A percentile compares a stretch with the other conserved stretches of the same genome.
phyloP scores from a whole-genome alignment of 2,113 vertebrate genomes.

The Spea multiplicata region DNA sequence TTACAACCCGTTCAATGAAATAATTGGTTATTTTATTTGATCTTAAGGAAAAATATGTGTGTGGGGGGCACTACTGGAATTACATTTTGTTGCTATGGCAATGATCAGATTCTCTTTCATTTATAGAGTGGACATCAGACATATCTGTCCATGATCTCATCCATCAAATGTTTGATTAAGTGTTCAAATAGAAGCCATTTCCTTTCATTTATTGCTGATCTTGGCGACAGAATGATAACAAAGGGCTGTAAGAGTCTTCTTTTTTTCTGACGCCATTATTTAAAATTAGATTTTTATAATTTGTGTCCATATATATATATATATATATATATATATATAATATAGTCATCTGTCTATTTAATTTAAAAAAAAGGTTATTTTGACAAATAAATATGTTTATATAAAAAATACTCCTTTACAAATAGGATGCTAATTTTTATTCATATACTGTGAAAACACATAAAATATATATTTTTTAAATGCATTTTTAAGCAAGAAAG shows the following conservation, averaged over 20 bases:
- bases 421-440: too few relatives aligned
- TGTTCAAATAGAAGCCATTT: not conserved
- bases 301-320: not conserved
- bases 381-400: too few relatives aligned
- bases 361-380: too few relatives aligned
- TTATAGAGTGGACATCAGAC: conserved; percentile 49
- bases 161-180: conserved; percentile 2
- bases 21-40: conserved; percentile 54
- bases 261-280: not conserved
- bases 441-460: too few relatives aligned
- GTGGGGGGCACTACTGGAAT: conserved; percentile 26
- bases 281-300: not conserved
- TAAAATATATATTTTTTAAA: not conserved
- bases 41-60: conserved; percentile 22
- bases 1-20: conserved; percentile 17
- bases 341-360: conserved; percentile 12
- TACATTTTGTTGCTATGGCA: conserved; percentile 55
- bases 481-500: conserved; percentile 51
- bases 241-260: too few relatives aligned
- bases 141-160: conserved; percentile 9
- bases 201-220: not conserved
- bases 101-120: conserved; percentile 52
- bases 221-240: too few relatives aligned
- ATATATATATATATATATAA: not conserved
- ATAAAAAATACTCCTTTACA: too few relatives aligned